Base-by-base conservation (phyloP, 2,888 invertebrate species). In the Zeuzera pyrina region DNA sequence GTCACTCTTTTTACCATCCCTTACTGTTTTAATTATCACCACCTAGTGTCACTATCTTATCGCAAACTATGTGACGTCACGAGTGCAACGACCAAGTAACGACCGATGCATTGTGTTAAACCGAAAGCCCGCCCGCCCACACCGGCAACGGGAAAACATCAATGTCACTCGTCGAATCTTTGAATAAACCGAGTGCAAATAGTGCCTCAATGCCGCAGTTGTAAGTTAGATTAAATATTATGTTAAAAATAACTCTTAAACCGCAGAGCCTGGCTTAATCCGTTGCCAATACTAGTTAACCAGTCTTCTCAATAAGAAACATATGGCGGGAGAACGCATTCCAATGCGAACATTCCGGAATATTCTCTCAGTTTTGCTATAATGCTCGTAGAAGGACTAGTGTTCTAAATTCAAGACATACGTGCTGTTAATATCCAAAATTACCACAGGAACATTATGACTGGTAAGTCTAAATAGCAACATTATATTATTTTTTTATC, bases 21-120 rank as follows among this genome's bases (percentile, higher is more conserved):
- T n/a, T n/a, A n/a, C n/a, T n/a, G n/a, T n/a, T n/a, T n/a, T n/a
- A n/a, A n/a, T n/a, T n/a, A n/a, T n/a, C n/a, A n/a, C n/a, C n/a
- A n/a, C n/a, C n/a, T n/a, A n/a, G n/a, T n/a, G n/a, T n/a, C n/a
- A n/a, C n/a, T n/a, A n/a, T n/a, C n/a, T n/a, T n/a, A n/a, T n/a
- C n/a, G n/a, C n/a, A n/a, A n/a, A 35, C 25, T 34, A 39, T 22
- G 45, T 66, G 68, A 67, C 64, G 71, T 70, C 61, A 67, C 52
- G 52, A 49, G 78, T 70, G 67, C 74, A 70, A 52, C 66, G 63
- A 61, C 68, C 71, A 55, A 32, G 67, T 73, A 70, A 52, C 66
- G 63, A 61, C 68, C 71, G 55, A 32, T 58, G 58, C 62, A 57
- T 45, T 45, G 45, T 42, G 52, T 49, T 52, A n/a, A n/a, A 38